A percentile compares a stretch with the other conserved stretches of the same genome.
Conservation (phyloP, 1,140 invertebrate genomes). For the Platyscapa corneri region DNA sequence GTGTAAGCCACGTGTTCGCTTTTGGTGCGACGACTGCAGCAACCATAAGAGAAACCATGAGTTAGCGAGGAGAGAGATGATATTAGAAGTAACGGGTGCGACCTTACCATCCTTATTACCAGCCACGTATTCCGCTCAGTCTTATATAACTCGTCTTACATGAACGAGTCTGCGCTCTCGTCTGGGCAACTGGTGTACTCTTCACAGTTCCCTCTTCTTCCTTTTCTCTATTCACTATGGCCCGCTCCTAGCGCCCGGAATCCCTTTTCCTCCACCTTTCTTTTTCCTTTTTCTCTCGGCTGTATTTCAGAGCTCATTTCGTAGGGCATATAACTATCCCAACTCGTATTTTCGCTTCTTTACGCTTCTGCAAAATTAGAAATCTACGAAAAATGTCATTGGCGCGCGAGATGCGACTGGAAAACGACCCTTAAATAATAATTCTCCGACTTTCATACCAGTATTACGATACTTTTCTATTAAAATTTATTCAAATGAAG, state of each 20-base stretch:
- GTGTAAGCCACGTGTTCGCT: constrained; percentile 12
- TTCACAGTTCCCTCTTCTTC: constrained; percentile 19
- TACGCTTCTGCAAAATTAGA: constrained; percentile 50
- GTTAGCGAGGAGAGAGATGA: constrained; percentile 50
- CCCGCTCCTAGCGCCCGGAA: not conserved
- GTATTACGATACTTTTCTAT: not conserved
- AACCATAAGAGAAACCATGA: constrained; percentile 26
- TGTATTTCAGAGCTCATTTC: constrained; percentile 62
- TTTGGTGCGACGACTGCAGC: constrained; percentile 7
- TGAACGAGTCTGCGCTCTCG: constrained; percentile 49
- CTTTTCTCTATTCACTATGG: constrained; percentile 7
- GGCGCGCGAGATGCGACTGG: not conserved
- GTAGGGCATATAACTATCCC: constrained; percentile 57
- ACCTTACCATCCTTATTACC: constrained; percentile 60
- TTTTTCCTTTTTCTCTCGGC: constrained; percentile 3
- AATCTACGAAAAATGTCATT: constrained; percentile 37
- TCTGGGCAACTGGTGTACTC: not conserved
- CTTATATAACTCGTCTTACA: constrained; percentile 59
- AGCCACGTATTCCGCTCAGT: constrained; percentile 57
- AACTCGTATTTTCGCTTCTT: constrained; percentile 60
- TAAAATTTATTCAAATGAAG: not conserved
- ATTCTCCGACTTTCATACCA: not conserved
- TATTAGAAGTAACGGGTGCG: constrained; percentile 64
- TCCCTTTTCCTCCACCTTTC: not conserved
- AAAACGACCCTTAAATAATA: not conserved